A percentile compares a stretch with the other conserved stretches of the same genome.
phyloP scores from a whole-genome alignment of 2,113 vertebrate species.

The Agapornis roseicollis region DNA sequence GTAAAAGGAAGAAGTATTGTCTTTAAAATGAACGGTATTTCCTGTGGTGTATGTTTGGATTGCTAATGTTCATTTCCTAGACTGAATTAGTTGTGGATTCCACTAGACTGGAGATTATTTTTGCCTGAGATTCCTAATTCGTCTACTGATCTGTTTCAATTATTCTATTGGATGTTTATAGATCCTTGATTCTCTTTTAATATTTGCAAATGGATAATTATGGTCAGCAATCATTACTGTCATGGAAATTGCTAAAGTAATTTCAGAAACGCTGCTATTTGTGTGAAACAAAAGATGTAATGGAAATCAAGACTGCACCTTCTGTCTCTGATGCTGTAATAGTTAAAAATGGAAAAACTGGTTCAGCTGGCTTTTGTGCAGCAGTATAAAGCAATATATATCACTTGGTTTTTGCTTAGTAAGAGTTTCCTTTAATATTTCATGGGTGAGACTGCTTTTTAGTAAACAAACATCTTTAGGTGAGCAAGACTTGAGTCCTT shows the following conservation, averaged over 20 bases:
- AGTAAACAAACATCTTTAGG: neutral
- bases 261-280: conserved; percentile 3
- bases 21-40: neutral
- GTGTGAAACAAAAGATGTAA: neutral
- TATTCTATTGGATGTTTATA: conserved; percentile 3
- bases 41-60: neutral
- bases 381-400: neutral
- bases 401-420: neutral
- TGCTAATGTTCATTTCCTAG: neutral
- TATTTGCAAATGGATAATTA: conserved; percentile 46
- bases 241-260: neutral
- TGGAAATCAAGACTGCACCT: neutral
- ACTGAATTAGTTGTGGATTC: neutral
- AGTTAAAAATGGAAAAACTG: neutral
- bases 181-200: conserved; percentile 25
- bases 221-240: neutral
- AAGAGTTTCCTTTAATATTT: neutral
- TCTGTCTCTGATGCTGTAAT: neutral
- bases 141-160: conserved; percentile 14
- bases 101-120: neutral
- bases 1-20: neutral
- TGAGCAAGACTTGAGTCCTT: neutral
- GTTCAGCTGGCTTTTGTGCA: neutral
- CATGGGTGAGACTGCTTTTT: neutral
- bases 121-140: conserved; percentile 16